Conservation (phyloP, 2,797 vertebrate genomes). For the Sebastes nivosus region DNA sequence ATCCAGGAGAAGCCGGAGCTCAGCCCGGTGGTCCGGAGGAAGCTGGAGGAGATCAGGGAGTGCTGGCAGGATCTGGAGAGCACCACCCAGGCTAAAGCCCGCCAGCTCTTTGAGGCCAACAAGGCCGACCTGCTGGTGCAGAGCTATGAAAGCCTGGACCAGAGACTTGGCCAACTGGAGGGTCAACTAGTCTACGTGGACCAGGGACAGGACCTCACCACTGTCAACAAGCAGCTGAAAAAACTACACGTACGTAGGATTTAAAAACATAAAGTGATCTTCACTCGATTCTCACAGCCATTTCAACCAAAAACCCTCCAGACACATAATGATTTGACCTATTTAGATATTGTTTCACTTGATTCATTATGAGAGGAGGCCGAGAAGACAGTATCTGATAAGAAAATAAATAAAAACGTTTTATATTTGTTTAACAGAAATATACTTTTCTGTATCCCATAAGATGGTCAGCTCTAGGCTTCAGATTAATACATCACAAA, state of each 20-base stretch:
- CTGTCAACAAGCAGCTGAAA: conserved; percentile 90
- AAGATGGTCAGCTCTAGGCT: neutral
- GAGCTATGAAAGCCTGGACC: conserved; percentile 89
- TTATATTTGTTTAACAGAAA: neutral
- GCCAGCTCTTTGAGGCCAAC: conserved; percentile 90
- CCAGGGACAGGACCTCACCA: conserved; percentile 87
- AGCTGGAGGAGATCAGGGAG: conserved; percentile 90
- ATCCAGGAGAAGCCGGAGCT: conserved; percentile 93
- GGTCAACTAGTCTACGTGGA: conserved; percentile 86
- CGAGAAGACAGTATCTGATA: neutral
- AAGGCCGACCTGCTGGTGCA: conserved; percentile 89
- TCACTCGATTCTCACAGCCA: neutral
- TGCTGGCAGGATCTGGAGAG: conserved; percentile 92
- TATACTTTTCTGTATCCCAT: neutral
- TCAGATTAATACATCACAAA: neutral
- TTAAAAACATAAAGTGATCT: neutral
- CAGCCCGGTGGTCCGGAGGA: conserved; percentile 84
- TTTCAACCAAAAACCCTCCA: neutral
- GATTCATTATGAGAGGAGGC: neutral
- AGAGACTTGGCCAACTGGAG: conserved; percentile 88
- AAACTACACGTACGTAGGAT: conserved; percentile 86
- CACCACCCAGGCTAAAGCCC: conserved; percentile 89
- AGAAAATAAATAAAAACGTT: neutral
- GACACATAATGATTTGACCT: neutral
- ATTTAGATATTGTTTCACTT: neutral